A percentile compares a stretch with the other conserved stretches of the same genome.
phyloP scores from a whole-genome alignment of 2,888 invertebrate species.

The Mylabris sibirica region DNA sequence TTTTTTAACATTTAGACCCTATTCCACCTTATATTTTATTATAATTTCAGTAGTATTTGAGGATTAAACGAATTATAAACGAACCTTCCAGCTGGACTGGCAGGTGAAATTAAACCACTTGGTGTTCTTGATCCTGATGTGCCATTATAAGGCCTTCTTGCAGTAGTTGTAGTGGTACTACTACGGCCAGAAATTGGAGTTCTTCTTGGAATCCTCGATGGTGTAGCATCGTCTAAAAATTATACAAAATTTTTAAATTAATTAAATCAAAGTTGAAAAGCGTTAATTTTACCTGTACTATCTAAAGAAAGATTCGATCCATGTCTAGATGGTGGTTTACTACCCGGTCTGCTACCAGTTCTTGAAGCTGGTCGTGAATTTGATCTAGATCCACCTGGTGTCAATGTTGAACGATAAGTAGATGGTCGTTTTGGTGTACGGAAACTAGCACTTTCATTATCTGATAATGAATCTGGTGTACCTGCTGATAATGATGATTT shows the following conservation, averaged over 20 bases:
- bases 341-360: conserved; percentile 84
- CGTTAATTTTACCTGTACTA: conserved; percentile 77
- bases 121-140: conserved; percentile 69
- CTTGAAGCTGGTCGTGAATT: conserved; percentile 84
- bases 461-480: conserved; percentile 88
- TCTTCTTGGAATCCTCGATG: conserved; percentile 84
- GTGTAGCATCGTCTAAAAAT: conserved; percentile 76
- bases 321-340: conserved; percentile 92
- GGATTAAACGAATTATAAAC: conserved; percentile 18
- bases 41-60: neutral
- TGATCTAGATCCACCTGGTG: conserved; percentile 77
- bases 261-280: neutral
- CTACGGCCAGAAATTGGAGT: conserved; percentile 65
- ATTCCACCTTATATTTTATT: neutral
- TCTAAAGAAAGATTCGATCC: conserved; percentile 91
- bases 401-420: conserved; percentile 73
- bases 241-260: neutral
- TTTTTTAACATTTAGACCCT: neutral
- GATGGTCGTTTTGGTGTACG: conserved; percentile 74
- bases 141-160: conserved; percentile 64
- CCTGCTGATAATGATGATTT: conserved; percentile 84
- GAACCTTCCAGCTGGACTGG: conserved; percentile 76
- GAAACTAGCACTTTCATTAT: conserved; percentile 80
- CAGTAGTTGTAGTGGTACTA: conserved; percentile 64
- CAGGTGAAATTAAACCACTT: conserved; percentile 79